Conservation (phyloP, 2,888 invertebrate genomes). For the Platycheirus albimanus region DNA sequence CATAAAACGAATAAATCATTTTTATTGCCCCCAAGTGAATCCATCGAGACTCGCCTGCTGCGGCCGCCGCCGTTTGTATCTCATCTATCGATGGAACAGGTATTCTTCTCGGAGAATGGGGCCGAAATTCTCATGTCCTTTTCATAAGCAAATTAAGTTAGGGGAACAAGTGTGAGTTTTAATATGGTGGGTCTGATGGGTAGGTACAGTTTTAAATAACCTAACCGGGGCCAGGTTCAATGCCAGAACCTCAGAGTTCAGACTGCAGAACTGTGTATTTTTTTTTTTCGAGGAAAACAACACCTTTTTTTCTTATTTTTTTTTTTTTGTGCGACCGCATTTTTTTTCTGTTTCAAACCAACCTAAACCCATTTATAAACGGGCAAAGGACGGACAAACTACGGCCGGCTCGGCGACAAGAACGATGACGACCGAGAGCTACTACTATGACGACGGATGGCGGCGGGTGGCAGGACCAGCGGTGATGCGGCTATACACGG, state of each 20-base stretch:
- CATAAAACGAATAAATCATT: constrained; percentile 74
- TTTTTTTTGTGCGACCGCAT: constrained; percentile 41
- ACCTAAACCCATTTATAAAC: no score
- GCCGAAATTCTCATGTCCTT: constrained; percentile 61
- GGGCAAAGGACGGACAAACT: constrained; percentile 16
- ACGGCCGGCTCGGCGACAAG: neutral
- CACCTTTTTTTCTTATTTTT: constrained; percentile 38
- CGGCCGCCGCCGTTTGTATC: neutral
- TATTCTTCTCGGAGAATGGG: constrained; percentile 3
- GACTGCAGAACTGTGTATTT: constrained; percentile 27
- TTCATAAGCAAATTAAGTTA: constrained; percentile 68
- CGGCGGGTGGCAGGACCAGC: constrained; percentile 13
- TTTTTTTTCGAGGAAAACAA: constrained; percentile 67
- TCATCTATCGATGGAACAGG: constrained; percentile 47
- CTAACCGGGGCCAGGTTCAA: constrained; percentile 54
- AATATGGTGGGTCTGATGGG: no score
- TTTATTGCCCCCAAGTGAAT: constrained; percentile 68
- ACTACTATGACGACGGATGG: no score
- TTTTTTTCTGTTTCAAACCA: constrained; percentile 22
- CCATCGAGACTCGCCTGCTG: constrained; percentile 25
- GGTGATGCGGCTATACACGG: constrained; percentile 15
- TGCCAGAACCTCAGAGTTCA: constrained; percentile 34
- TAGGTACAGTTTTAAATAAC: neutral
- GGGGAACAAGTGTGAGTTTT: constrained; percentile 36
- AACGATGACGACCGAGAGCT: constrained; percentile 17